A percentile compares a stretch with the other conserved stretches of the same genome.
These are phyloP conservation scores for Eurypyga helias DNA, from an alignment of 2,113 vertebrate genomes.

Conservation along the genomic window DNA sequence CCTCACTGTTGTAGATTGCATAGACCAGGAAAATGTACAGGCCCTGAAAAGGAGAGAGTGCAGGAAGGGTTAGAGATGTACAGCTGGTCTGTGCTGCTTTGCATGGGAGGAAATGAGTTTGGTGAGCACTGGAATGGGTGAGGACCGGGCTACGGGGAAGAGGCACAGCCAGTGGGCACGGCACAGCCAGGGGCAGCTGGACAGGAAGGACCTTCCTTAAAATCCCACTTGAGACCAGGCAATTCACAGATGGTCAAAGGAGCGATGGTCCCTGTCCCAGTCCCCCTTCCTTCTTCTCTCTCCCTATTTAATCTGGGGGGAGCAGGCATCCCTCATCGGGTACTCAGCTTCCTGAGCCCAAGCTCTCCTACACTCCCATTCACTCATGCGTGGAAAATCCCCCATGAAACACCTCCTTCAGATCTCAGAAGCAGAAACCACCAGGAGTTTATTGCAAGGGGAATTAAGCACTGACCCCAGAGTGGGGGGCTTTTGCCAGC, in stretches of 20 bases:
- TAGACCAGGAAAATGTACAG: conserved; percentile 93
- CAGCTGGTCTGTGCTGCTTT: rapidly evolving
- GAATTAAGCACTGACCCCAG: rapidly evolving
- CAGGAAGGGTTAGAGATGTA: background rate
- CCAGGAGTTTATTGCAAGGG: too few relatives aligned
- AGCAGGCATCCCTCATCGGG: background rate
- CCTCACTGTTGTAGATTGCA: conserved; percentile 89
- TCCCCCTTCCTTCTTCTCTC: background rate
- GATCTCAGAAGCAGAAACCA: background rate
- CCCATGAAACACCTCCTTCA: background rate
- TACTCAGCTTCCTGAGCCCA: rapidly evolving
- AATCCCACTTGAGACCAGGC: background rate
- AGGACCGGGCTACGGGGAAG: background rate
- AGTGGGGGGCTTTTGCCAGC: background rate
- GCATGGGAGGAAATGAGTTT: background rate
- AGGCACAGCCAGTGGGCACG: background rate
- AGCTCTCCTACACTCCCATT: background rate
- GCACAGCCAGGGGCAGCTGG: background rate
- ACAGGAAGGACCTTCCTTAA: background rate
- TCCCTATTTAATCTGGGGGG: too few relatives aligned
- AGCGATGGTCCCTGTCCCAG: background rate
- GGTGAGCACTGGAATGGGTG: background rate
- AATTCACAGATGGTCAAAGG: background rate
- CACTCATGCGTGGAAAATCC: background rate
- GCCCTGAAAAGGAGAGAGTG: conserved; percentile 75